A percentile compares a stretch with the other conserved stretches of the same genome.
phyloP scores from a whole-genome alignment of 30 jellyfish, hydroid and myxozoan genomes.

The Pelagia noctiluca region DNA sequence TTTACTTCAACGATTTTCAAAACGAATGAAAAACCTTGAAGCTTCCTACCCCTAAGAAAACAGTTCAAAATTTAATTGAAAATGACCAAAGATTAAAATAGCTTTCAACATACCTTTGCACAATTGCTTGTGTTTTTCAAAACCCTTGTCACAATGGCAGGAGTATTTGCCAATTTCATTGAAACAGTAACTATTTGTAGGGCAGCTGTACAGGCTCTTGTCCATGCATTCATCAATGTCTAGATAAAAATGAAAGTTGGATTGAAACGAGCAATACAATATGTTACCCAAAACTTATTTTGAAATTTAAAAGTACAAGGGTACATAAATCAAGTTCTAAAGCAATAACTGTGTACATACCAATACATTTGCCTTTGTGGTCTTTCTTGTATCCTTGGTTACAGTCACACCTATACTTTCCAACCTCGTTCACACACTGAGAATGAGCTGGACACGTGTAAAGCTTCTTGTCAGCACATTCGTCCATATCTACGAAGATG shows the following conservation, averaged over 20 bases:
- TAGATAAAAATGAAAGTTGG: neutral
- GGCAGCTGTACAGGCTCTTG: neutral
- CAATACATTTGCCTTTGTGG: conserved; percentile 1
- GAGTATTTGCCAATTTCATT: neutral
- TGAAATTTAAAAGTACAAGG: too few relatives aligned
- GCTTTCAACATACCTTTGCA: too few relatives aligned
- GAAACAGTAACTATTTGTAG: neutral
- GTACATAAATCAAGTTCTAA: too few relatives aligned
- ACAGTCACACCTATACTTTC: neutral
- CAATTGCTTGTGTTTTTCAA: too few relatives aligned
- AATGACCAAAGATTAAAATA: too few relatives aligned
- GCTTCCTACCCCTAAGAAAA: too few relatives aligned
- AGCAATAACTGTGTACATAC: too few relatives aligned
- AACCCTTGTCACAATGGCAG: neutral
- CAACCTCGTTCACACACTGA: neutral
- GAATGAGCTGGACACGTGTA: neutral
- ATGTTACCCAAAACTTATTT: too few relatives aligned
- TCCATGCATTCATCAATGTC: neutral
- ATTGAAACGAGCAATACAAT: neutral
- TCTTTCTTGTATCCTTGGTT: conserved; percentile 7
- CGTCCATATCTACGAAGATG: neutral
- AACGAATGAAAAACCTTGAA: too few relatives aligned
- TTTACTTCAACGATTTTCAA: too few relatives aligned
- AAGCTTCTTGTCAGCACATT: neutral
- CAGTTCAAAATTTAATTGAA: too few relatives aligned